These are phyloP conservation scores for Sardinella longiceps DNA, from an alignment of 2,797 vertebrate genomes.

Conservation along the genomic window DNA sequence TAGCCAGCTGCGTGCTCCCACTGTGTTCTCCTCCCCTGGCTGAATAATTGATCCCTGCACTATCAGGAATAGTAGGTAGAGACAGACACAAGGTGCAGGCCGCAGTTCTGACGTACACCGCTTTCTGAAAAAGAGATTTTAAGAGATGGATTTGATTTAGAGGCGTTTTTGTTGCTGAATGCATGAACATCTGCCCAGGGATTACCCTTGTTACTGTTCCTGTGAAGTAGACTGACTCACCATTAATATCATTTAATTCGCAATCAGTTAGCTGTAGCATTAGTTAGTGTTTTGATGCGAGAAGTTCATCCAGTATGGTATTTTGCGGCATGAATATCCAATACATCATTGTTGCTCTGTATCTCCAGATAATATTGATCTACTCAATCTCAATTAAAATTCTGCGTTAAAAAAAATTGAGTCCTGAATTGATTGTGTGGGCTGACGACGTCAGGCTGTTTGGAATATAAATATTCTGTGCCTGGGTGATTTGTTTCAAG, in stretches of 20 bases:
- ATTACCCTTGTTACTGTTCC: not conserved
- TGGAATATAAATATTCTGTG: not conserved
- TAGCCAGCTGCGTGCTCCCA: not conserved
- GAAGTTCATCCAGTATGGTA: not conserved
- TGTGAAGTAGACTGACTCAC: not conserved
- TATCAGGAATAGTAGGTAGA: not conserved
- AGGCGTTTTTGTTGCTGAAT: not conserved
- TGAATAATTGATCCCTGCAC: conserved; percentile 17
- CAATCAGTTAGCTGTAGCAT: not conserved
- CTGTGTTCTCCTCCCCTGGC: not conserved
- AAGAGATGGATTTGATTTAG: not conserved
- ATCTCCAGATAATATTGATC: not conserved
- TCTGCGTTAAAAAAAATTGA: not conserved
- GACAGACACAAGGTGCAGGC: not conserved
- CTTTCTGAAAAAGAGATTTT: not conserved
- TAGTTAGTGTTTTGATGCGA: not conserved
- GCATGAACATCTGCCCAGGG: not conserved
- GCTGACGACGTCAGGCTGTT: not conserved
- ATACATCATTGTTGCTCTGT: not conserved
- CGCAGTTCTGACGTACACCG: not conserved
- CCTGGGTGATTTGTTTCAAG: not conserved
- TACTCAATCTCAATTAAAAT: conserved; percentile 8
- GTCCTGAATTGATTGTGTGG: not conserved
- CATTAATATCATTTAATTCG: conserved; percentile 12
- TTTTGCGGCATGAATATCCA: not conserved